Base-by-base conservation (phyloP, 35 echinoderm and acorn worm species). In the Stichopus chloronotus region DNA sequence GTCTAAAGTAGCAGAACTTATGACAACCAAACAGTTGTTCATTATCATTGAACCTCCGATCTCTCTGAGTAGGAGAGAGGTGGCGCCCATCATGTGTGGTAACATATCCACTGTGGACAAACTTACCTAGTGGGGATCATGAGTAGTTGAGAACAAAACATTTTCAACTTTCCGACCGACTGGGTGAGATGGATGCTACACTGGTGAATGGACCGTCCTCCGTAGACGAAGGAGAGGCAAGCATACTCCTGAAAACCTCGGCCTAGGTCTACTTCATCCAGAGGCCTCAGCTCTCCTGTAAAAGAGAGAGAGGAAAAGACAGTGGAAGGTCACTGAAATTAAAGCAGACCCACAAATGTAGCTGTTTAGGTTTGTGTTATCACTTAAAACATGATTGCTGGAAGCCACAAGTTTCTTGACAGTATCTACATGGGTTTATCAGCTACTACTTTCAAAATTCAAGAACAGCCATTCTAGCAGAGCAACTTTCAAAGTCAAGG, bases 161-260 rank as follows among this genome's bases (percentile, higher is more conserved):
- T 25, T 81, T 94, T 96, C 68, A 98, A 93, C 16, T 93, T 90
- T 19, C 91, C 91, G 22, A 98, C 91, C 5, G 91, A 69, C 68
- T 98, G 85, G 16, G 90, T 58, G 5, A 96, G 72, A 25, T 89
- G 76, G 11, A 98, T 92, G 20, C 65, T 91, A 61, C 58, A 56
- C 86, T 99, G 87, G 17, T 95, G 83, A 65, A 98, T 92, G 24
- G 93, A 93, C 25, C 92, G 76, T 7, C 95, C 97, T 59, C 87
- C 63, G 63, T 90, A 96, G 16, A 99, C 56, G 23, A 99, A 96
- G 0, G 93, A 95, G 13, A 99, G 87, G 25, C 43, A 24, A 4
- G 95, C 95, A 91, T 86, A 93, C 68, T 93, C 84, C 71, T 94
- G 90, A 60, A 95, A 96, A 13, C 93, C 93, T 56, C 59, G 65